Conservation (phyloP, 2,888 invertebrate genomes). For the Priocnemis perturbator region DNA sequence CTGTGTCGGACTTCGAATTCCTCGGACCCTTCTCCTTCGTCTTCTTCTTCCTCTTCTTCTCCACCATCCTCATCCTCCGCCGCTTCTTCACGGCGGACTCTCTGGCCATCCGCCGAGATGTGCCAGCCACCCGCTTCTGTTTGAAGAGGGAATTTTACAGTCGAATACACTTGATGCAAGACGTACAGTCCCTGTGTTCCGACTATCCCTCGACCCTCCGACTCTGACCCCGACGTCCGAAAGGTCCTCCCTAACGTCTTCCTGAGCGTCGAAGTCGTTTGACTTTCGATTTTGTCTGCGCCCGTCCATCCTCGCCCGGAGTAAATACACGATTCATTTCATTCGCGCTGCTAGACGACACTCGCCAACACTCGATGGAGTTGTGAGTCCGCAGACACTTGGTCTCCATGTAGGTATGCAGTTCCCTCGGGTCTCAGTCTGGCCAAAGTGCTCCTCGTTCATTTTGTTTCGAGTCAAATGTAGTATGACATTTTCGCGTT, state of each 20-base stretch:
- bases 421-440: no score
- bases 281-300: no score
- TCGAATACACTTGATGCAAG: slow-evolving; percentile 70
- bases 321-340: background rate
- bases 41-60: background rate
- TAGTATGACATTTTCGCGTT: no score
- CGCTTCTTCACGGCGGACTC: slow-evolving; percentile 36
- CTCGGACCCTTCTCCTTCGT: slow-evolving; percentile 40
- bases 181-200: slow-evolving; percentile 56
- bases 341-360: no score
- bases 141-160: slow-evolving; percentile 74
- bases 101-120: slow-evolving; percentile 59
- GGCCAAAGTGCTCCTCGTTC: no score
- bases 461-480: no score
- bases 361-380: no score
- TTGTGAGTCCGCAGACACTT: no score
- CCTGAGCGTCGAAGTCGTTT: no score
- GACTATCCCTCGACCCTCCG: slow-evolving; percentile 42
- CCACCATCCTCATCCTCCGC: slow-evolving; percentile 31
- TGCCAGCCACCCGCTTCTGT: slow-evolving; percentile 66
- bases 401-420: no score
- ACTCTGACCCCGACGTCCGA: slow-evolving; percentile 29
- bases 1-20: slow-evolving; percentile 51
- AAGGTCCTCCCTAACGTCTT: background rate
- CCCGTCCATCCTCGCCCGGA: slow-evolving; percentile 7